Base-by-base conservation (phyloP, 2,113 vertebrate species). In the Pituophis catenifer region DNA sequence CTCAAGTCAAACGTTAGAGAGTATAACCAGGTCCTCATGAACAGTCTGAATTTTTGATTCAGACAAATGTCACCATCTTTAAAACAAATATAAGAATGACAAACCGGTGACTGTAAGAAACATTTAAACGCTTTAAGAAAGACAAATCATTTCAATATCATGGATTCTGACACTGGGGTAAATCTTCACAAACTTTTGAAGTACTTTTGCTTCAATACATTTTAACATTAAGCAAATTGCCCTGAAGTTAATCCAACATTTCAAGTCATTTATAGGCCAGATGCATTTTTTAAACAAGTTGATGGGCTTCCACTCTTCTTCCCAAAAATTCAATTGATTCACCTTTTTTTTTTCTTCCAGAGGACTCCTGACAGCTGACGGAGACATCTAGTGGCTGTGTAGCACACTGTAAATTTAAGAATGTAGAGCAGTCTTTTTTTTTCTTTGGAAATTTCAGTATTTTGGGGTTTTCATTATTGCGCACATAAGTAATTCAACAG, bases 321-420 rank as follows among this genome's bases (percentile, higher is more conserved):
- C 53, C 62, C 53, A 89, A 29, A 23, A 4, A 24, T 48, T 29
- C 86, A 65, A 65, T 33, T 88, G 59, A 86, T 58, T 86, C 70
- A 52, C 44, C 23, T 19, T 75, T 50, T 55, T 11, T 24, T 2
- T 8, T 38, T 48, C 21, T 38, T 48, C 21, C 17, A 23, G 52
- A 58, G 19, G 52, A 89, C 26, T 89, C 92, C 24, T n/a, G 21
- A 6, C 54, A 93, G 92, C 54, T 93, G 85, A 90, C 33, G 89
- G 88, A 89, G 92, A 59, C 92, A 85, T 89, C 92, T 93, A 90
- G 88, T 90, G 88, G 88, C 19, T 85, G 52, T 90, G 65, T 55
- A 24, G 86, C 24, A 38, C 19, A 59, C 17, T 38, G 26, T 21
- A 89, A 44, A 65, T 89, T 9, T 9, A 44, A 81, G 86, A 29